Evolutionary conservation across 2,888 invertebrate species (phyloP).

Genomic region (Nematopogon swammerdamellus): DNA sequence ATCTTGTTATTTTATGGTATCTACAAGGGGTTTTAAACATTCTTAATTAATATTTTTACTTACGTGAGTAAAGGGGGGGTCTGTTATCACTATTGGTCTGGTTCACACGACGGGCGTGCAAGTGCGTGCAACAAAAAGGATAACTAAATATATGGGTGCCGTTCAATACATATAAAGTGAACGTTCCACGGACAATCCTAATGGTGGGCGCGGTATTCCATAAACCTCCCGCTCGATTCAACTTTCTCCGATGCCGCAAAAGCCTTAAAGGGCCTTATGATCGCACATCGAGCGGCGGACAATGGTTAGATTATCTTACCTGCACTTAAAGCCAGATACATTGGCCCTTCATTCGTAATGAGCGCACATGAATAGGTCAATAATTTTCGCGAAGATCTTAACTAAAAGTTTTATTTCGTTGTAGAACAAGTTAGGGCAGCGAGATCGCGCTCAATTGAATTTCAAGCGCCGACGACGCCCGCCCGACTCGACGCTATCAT

Average conservation of each 20-base stretch:
- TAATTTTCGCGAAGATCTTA: conserved; percentile 16
- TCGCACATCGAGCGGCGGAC: conserved; percentile 13
- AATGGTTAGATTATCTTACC: conserved; percentile 16
- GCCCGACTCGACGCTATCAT: not conserved
- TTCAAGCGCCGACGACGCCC: conserved; percentile 3
- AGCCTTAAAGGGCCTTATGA: conserved; percentile 11
- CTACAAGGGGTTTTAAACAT: too few species aligned
- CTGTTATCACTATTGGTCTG: too few species aligned
- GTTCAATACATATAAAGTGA: too few species aligned
- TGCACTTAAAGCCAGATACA: conserved; percentile 11
- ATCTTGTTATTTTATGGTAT: too few species aligned
- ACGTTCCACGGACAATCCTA: too few species aligned
- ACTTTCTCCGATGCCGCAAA: conserved; percentile 5
- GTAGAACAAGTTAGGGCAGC: conserved; percentile 5
- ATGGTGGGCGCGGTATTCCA: not conserved
- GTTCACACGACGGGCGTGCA: too few species aligned
- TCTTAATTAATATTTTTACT: too few species aligned
- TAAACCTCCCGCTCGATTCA: not conserved
- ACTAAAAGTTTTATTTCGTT: conserved; percentile 14
- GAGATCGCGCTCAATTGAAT: conserved; percentile 3
- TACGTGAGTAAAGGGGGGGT: too few species aligned
- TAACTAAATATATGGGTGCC: too few species aligned
- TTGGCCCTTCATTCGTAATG: conserved; percentile 13
- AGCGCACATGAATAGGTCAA: conserved; percentile 16
- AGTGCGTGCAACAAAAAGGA: too few species aligned